Evolutionary conservation across 2,113 vertebrate species (phyloP).

Genomic region (Caranx ignobilis): DNA sequence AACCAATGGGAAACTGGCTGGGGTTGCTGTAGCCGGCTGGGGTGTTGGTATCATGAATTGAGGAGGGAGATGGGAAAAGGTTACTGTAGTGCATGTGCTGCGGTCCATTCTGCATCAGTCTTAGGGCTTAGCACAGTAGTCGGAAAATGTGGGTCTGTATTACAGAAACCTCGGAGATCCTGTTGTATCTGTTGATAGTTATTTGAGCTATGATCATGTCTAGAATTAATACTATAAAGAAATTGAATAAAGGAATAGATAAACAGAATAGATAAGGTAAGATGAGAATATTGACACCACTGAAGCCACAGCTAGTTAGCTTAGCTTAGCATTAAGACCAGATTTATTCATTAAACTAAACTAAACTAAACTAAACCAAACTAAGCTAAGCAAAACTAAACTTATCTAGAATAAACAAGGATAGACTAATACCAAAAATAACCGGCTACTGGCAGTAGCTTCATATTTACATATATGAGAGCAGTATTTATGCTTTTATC

Average conservation of each 20-base stretch:
- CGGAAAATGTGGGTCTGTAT: background rate
- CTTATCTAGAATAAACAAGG: too few relatives aligned
- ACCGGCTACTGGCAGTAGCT: background rate
- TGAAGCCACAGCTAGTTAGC: background rate
- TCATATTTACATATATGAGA: background rate
- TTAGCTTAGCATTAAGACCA: background rate
- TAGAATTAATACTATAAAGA: background rate
- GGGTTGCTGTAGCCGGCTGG: constrained; percentile 73
- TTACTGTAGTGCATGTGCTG: constrained; percentile 41
- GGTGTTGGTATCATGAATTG: constrained; percentile 69
- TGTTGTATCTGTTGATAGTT: background rate
- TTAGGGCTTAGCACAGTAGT: constrained; percentile 1
- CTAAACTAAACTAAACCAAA: background rate
- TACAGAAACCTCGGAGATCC: constrained; percentile 5
- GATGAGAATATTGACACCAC: background rate
- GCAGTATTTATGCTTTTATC: background rate
- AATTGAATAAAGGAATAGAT: background rate
- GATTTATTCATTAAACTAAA: background rate
- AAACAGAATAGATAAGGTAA: too few relatives aligned
- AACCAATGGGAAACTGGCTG: constrained; percentile 80
- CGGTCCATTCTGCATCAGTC: constrained; percentile 37
- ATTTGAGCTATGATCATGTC: background rate
- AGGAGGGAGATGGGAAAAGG: constrained; percentile 57
- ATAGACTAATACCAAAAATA: background rate
- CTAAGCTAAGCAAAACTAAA: background rate